Percentiles rank a stretch among this genome's conserved stretches.
phyloP scores from a whole-genome alignment of 1,140 invertebrate species.

The Leptopilina clavipes region DNA sequence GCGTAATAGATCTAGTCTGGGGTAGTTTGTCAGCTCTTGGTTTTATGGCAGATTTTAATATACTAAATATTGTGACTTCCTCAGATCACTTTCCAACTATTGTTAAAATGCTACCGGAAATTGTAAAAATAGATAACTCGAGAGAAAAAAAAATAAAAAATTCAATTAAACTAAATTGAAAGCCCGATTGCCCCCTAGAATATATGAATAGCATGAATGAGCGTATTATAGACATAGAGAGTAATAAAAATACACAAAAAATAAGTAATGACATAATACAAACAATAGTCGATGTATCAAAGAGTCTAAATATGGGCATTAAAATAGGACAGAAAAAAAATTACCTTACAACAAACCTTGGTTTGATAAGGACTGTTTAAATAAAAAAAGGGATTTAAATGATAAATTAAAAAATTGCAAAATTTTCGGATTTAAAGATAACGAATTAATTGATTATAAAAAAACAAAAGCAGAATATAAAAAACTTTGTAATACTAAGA shows the following conservation, averaged over 20 bases:
- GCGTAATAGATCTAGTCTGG: not conserved
- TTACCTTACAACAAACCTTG: not conserved
- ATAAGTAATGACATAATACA: not conserved
- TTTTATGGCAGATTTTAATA: not conserved
- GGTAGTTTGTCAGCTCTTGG: not conserved
- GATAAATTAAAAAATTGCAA: not conserved
- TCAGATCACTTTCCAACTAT: not conserved
- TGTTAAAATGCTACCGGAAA: not conserved
- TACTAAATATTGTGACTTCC: not conserved
- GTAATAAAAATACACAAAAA: not conserved
- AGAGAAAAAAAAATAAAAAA: not conserved
- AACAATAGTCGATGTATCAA: not conserved
- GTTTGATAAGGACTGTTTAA: not conserved
- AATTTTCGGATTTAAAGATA: not conserved
- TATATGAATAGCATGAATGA: not conserved
- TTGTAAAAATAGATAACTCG: not conserved
- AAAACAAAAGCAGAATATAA: slow-evolving; percentile 2
- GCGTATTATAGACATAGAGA: not conserved
- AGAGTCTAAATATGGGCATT: not conserved
- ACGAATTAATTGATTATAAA: not conserved
- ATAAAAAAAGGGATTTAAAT: not conserved
- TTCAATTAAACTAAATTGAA: not conserved
- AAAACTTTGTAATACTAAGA: not conserved
- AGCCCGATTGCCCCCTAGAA: not conserved
- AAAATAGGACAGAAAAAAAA: not conserved